These are phyloP conservation scores for Drosophila mulleri DNA, from an alignment of 2,888 invertebrate genomes.

Conservation along the genomic window DNA sequence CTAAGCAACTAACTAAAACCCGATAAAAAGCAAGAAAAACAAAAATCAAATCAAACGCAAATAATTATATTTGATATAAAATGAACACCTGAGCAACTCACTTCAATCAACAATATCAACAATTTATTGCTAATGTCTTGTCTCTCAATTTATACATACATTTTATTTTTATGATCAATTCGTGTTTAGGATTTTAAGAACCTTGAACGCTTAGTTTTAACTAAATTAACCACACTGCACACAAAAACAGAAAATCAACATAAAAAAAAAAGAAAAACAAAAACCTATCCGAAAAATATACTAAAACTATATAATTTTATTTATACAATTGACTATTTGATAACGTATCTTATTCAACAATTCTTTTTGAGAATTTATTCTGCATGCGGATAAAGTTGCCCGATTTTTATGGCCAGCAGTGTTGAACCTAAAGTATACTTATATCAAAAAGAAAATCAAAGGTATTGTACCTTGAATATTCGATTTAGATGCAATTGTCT, in stretches of 20 bases:
- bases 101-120: conserved; percentile 46
- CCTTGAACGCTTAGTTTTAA: conserved; percentile 77
- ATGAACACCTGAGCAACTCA: conserved; percentile 32
- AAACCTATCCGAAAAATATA: conserved; percentile 51
- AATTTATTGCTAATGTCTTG: conserved; percentile 57
- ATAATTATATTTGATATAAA: conserved; percentile 31
- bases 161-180: conserved; percentile 68
- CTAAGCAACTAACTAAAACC: conserved; percentile 44
- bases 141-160: conserved; percentile 59
- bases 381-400: conserved; percentile 16
- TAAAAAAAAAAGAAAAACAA: conserved; percentile 9
- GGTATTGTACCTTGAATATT: conserved; percentile 54
- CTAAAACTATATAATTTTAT: conserved; percentile 57
- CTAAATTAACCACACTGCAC: conserved; percentile 67
- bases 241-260: conserved; percentile 16
- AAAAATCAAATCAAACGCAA: conserved; percentile 25
- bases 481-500: conserved; percentile 44
- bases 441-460: conserved; percentile 13
- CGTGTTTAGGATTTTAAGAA: conserved; percentile 77
- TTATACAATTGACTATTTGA: conserved; percentile 52
- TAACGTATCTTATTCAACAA: conserved; percentile 29
- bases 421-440: conserved; percentile 2
- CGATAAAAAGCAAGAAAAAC: conserved; percentile 19
- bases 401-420: conserved; percentile 8
- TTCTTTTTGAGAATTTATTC: conserved; percentile 32